Base-by-base conservation (phyloP, 2,113 vertebrate genomes). In the Hippopotamus amphibius region DNA sequence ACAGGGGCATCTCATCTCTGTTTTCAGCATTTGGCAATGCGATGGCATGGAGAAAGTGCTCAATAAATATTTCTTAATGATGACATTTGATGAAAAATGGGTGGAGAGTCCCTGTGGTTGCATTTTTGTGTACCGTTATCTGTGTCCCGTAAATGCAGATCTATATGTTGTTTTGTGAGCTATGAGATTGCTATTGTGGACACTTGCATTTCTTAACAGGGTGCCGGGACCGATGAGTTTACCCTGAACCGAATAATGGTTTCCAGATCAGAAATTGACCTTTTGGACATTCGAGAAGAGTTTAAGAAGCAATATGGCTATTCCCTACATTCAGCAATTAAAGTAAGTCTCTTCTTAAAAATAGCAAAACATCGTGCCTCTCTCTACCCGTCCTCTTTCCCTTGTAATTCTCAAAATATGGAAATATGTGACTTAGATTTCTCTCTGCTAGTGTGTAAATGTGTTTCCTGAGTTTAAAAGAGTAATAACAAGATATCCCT, bases 211-310 rank as follows among this genome's bases (percentile, higher is more conserved):
- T 97, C 43, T 87, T 88, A 92, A 86, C 98, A 99, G 99, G 99
- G 99, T 11, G 90, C 96, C 9, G 99, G 99, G 33, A 99, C 99
- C 24, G 98, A 99, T 21, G 99, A 99, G 97, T 98, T 98, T 50
- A 98, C 96, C 72, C 96, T 99, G 87, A 99, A 98, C 92, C 98
- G 99, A 97, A 99, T 99, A 71, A 93, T 99, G 30, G 99, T 99
- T 79, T 98, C 99, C 95, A 99, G 99, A 82, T 99, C 99, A 6
- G 99, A 99, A 98, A 97, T 99, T 0, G 99, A 99, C 96, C 97
- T 99, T 97, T 24, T 99, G 98, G 99, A 99, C 97, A 99, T 99
- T 97, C 99, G 97, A 98, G 96, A 97, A 0, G 99, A 99, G 97
- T 99, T 99, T 95, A 99, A 99, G 98, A 99, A 99, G 95, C 97